Evolutionary conservation across 2,113 vertebrate genomes (phyloP).

Genomic region (Crotalus horridus): DNA sequence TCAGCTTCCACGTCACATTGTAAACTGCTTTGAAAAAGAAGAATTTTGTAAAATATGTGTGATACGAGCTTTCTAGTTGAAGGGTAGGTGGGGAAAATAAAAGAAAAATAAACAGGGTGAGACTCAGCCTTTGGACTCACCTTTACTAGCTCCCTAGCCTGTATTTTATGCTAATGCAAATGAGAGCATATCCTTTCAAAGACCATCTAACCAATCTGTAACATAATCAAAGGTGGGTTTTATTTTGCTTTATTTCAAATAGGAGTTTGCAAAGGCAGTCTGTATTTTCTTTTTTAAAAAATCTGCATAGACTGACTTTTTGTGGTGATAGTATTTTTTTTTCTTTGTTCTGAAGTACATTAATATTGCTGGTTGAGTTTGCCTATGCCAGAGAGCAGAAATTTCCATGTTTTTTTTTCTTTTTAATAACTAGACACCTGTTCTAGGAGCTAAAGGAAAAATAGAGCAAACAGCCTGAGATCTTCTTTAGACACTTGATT

Average conservation of each 20-base stretch:
- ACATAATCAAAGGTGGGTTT: background rate
- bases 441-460: constrained; percentile 58
- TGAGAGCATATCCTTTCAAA: background rate
- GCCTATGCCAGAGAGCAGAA: constrained; percentile 32
- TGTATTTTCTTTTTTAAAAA: background rate
- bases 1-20: background rate
- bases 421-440: constrained; percentile 60
- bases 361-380: background rate
- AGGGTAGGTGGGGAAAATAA: background rate
- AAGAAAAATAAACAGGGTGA: background rate
- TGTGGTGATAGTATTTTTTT: constrained; percentile 26
- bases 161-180: background rate
- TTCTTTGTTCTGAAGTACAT: constrained; percentile 4
- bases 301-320: background rate
- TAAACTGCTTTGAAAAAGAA: background rate
- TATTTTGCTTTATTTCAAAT: background rate
- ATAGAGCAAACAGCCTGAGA: constrained; percentile 42
- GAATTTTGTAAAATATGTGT: background rate
- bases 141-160: background rate
- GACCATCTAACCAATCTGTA: background rate
- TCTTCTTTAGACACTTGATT: constrained; percentile 55
- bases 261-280: background rate
- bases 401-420: constrained; percentile 39
- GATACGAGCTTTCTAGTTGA: background rate
- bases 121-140: background rate